Conservation (phyloP, 2,888 invertebrate genomes). For the Drosophila diplacantha region DNA sequence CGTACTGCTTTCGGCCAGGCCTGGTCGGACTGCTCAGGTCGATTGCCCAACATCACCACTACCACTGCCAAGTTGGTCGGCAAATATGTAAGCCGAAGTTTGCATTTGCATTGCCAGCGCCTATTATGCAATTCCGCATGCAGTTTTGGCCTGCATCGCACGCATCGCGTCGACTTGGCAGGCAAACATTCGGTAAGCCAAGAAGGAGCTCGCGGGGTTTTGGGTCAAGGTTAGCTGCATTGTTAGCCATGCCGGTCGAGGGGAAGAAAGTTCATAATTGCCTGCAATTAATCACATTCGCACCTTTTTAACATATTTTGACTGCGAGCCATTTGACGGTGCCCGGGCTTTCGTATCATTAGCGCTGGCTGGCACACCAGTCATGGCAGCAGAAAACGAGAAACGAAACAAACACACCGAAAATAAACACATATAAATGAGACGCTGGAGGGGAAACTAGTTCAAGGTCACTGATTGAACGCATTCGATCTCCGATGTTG, state of each 20-base stretch:
- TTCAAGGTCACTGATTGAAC: constrained; percentile 70
- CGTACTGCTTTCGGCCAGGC: constrained; percentile 25
- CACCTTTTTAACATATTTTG: constrained; percentile 49
- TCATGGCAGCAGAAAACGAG: constrained; percentile 35
- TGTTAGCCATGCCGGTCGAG: constrained; percentile 28
- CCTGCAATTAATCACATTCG: constrained; percentile 53
- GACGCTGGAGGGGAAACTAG: constrained; percentile 56
- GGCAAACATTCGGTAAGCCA: constrained; percentile 12
- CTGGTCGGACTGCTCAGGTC: constrained; percentile 25
- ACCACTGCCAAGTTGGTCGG: constrained; percentile 49
- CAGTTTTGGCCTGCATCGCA: constrained; percentile 32
- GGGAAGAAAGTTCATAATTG: constrained; percentile 58
- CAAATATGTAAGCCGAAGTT: constrained; percentile 45
- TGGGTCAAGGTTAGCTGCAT: constrained; percentile 68
- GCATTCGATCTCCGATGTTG: constrained; percentile 37
- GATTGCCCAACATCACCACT: constrained; percentile 50
- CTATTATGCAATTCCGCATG: constrained; percentile 50
- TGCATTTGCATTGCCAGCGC: constrained; percentile 32
- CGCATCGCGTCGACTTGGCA: constrained; percentile 1
- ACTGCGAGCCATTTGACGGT: constrained; percentile 19
- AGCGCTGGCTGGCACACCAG: constrained; percentile 26
- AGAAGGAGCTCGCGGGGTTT: constrained; percentile 36
- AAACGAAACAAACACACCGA: constrained; percentile 30
- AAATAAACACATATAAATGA: constrained; percentile 25
- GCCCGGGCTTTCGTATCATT: constrained; percentile 40